Conservation (phyloP, 2,888 invertebrate genomes). For the Digitonthophagus gazella region DNA sequence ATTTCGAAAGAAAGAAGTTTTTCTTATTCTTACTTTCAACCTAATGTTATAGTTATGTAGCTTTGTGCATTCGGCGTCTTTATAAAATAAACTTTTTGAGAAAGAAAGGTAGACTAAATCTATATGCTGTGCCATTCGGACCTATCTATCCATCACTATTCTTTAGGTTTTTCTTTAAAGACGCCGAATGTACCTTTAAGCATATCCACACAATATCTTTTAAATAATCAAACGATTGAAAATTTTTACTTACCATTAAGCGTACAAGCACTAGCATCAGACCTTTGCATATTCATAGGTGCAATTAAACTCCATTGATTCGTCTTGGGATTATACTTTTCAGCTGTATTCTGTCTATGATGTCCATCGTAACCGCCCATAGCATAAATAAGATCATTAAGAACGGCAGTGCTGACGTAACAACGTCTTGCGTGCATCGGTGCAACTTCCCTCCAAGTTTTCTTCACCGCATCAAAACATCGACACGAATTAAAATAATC, state of each 20-base stretch:
- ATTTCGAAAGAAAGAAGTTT: too few species aligned
- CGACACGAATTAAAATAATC: slow-evolving; percentile 69
- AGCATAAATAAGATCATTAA: slow-evolving; percentile 77
- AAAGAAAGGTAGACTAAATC: too few species aligned
- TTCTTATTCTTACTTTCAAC: too few species aligned
- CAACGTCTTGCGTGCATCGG: slow-evolving; percentile 89
- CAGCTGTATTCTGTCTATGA: slow-evolving; percentile 81
- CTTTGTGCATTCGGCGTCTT: too few species aligned
- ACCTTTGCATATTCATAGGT: slow-evolving; percentile 84
- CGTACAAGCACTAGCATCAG: slow-evolving; percentile 89
- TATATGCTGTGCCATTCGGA: too few species aligned
- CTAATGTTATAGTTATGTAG: too few species aligned
- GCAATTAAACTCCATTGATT: slow-evolving; percentile 89
- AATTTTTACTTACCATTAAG: slow-evolving; percentile 61
- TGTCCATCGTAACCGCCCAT: slow-evolving; percentile 89
- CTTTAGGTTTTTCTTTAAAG: too few species aligned
- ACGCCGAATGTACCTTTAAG: neutral
- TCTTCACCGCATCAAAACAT: slow-evolving; percentile 82
- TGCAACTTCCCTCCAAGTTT: slow-evolving; percentile 82
- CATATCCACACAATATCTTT: neutral
- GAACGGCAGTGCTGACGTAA: slow-evolving; percentile 81
- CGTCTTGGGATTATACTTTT: slow-evolving; percentile 76
- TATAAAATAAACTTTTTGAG: too few species aligned
- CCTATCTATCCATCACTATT: neutral
- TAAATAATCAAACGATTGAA: neutral